Base-by-base conservation (phyloP, 2,797 vertebrate species). In the Macroramphosus scolopax region DNA sequence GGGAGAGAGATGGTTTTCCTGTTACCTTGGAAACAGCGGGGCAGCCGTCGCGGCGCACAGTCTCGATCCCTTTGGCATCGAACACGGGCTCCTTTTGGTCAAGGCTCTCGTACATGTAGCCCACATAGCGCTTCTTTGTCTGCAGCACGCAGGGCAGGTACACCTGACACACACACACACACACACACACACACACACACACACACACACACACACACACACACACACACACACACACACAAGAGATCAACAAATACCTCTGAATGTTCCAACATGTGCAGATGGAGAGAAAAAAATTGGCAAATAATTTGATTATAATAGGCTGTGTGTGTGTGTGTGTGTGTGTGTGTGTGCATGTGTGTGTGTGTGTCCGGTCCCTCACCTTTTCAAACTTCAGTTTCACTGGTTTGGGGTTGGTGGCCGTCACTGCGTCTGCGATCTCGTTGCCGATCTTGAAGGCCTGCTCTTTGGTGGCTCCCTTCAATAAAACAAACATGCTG, bases 321-420 rank as follows among this genome's bases (percentile, higher is more conserved):
- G 8, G 36, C 26, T 5, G 10, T 22, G 8, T 25, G 33, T 9
- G 24, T 26, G 15, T 28, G 4, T 11, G 9, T 13, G 7, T 28
- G 17, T 36, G 9, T 17, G 16, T 38, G 20, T 13, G 10, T 14
- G 3, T 42, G 30, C 7, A 6, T 46, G 6, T 35, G 35, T 38
- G 11, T 39, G 33, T 36, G 38, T 26, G 29, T 36, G 16, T 51
- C 18, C 39, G 38, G 10, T 25, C 6, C 24, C n/a, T 6, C 63
- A 98, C 95, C 94, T 99, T 99, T 84, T 99, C 96, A 88, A 99
- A 99, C 80, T 99, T 98, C 40, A 99, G 77, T 68, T 94, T 97
- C 64, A 99, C 91, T 3, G 96, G 96, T 58, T 95, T 97, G 26
- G 96, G 96, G 81, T 98, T 99, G 70, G 93, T 93, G 35, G 94